Conservation (phyloP, 2,797 vertebrate species). For the Hirundo rustica region DNA sequence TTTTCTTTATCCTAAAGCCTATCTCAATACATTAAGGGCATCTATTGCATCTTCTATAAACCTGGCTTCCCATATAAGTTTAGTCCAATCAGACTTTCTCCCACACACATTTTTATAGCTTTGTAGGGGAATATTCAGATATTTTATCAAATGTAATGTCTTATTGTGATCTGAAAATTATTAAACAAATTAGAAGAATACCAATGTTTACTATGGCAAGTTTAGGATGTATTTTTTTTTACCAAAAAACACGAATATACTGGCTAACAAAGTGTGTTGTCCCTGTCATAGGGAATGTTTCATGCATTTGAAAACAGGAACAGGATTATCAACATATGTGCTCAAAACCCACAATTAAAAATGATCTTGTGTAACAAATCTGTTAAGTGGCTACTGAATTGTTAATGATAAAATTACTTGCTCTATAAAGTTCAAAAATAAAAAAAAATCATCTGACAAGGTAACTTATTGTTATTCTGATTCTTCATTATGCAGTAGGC, state of each 20-base stretch:
- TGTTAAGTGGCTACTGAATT: neutral
- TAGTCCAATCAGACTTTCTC: neutral
- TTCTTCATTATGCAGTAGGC: constrained; percentile 53
- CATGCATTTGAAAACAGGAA: neutral
- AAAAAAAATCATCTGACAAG: constrained; percentile 39
- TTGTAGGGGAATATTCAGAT: neutral
- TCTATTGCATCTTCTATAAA: neutral
- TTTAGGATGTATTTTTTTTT: neutral
- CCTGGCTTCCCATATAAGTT: neutral
- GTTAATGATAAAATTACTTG: constrained; percentile 1
- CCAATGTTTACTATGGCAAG: neutral
- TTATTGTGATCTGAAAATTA: neutral
- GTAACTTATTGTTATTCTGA: constrained; percentile 65
- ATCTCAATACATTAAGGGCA: neutral
- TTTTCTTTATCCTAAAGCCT: neutral
- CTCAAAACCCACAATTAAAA: neutral
- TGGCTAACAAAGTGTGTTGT: neutral
- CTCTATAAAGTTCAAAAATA: neutral
- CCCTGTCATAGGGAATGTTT: neutral
- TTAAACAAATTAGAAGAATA: neutral
- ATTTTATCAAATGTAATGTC: neutral
- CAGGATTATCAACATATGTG: neutral
- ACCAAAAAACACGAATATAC: neutral
- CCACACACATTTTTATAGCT: neutral
- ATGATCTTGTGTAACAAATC: neutral